phyloP scores from a whole-genome alignment of 2,888 invertebrate species.

The Bellardia pandia region DNA sequence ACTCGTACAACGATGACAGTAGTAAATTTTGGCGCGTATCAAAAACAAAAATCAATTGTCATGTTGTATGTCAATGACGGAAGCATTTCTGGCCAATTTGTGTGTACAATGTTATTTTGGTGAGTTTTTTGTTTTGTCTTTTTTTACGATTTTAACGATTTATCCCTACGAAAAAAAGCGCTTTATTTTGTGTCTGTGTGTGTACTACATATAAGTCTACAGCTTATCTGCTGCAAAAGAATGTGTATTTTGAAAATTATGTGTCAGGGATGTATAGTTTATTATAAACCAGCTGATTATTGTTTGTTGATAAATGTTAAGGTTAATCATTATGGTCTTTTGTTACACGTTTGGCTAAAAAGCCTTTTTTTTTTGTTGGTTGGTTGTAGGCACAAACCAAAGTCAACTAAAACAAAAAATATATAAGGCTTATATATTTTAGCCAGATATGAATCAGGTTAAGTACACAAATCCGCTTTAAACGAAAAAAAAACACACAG shows the following conservation, averaged over 20 bases:
- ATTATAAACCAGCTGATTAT: conserved; percentile 72
- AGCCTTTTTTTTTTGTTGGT: conserved; percentile 18
- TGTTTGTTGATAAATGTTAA: conserved; percentile 73
- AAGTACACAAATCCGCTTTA: conserved; percentile 54
- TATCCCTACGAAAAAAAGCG: conserved; percentile 42
- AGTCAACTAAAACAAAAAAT: not conserved
- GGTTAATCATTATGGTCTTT: conserved; percentile 73
- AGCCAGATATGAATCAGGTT: conserved; percentile 71
- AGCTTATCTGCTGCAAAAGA: conserved; percentile 50
- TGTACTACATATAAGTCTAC: conserved; percentile 21
- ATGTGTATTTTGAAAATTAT: conserved; percentile 59
- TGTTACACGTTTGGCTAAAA: conserved; percentile 63
- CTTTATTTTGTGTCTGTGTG: conserved; percentile 47
- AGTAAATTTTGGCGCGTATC: conserved; percentile 82
- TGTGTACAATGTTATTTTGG: conserved; percentile 40
- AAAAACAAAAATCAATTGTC: conserved; percentile 82
- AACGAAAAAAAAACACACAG: not conserved
- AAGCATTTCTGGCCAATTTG: conserved; percentile 76
- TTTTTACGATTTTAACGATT: conserved; percentile 49
- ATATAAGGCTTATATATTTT: conserved; percentile 62
- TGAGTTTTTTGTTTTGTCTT: conserved; percentile 22
- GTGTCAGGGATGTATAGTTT: conserved; percentile 68
- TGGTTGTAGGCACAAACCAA: conserved; percentile 40
- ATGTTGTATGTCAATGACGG: conserved; percentile 82
- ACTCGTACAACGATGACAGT: conserved; percentile 74